Conservation (phyloP, 2,888 invertebrate species). For the Lasioglossum calceatum region DNA sequence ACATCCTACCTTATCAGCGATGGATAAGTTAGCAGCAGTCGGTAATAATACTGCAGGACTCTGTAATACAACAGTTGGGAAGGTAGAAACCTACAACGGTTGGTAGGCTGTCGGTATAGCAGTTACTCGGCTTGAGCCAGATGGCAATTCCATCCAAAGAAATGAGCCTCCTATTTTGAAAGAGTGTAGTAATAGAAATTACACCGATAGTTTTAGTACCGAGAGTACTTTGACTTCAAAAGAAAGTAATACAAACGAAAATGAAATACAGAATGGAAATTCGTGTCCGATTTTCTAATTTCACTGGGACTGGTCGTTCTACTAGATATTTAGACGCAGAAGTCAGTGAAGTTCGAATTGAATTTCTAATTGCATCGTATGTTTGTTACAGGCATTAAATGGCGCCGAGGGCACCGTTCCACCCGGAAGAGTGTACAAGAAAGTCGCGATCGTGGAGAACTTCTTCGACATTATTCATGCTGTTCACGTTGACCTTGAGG, state of each 20-base stretch:
- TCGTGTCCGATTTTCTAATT: neutral
- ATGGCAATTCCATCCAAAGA: slow-evolving; percentile 24
- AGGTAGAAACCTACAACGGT: slow-evolving; percentile 12
- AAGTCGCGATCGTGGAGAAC: slow-evolving; percentile 98
- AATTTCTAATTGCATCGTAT: slow-evolving; percentile 27
- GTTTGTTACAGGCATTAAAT: slow-evolving; percentile 86
- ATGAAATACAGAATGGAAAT: neutral
- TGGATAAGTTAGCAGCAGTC: neutral
- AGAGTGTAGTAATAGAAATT: too few relatives aligned
- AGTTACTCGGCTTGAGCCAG: neutral
- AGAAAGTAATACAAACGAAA: neutral
- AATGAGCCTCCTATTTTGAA: neutral
- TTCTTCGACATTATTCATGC: slow-evolving; percentile 98
- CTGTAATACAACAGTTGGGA: neutral
- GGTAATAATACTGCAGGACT: slow-evolving; percentile 49
- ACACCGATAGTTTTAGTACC: too few relatives aligned
- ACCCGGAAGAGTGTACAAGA: slow-evolving; percentile 90
- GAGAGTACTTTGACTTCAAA: neutral
- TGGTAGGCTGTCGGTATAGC: neutral
- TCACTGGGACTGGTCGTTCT: neutral
- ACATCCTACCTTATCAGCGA: neutral
- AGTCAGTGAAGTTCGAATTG: slow-evolving; percentile 7
- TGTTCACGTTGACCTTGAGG: slow-evolving; percentile 97
- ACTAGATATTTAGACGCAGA: neutral
- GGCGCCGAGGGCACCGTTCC: slow-evolving; percentile 86